These are phyloP conservation scores for Acanthaster planci DNA, from an alignment of 35 echinoderm and acorn worm genomes.

Conservation along the genomic window DNA sequence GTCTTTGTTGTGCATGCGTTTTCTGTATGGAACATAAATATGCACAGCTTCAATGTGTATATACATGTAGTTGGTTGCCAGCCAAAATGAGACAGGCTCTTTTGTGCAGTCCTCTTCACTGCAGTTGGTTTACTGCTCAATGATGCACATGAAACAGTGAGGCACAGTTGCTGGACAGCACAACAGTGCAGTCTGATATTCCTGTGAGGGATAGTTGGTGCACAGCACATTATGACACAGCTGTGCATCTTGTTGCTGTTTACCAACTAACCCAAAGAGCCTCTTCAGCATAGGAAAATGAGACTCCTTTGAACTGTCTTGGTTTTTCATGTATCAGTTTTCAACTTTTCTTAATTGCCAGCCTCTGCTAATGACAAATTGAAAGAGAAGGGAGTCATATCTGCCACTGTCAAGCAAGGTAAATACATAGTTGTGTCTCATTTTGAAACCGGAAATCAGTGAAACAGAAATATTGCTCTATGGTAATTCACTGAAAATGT, in stretches of 20 bases:
- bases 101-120: no score
- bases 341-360: neutral
- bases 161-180: no score
- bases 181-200: no score
- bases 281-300: neutral
- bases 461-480: neutral
- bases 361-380: slow-evolving; percentile 43
- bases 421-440: neutral
- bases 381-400: slow-evolving; percentile 15
- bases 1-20: no score
- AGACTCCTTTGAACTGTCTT: neutral
- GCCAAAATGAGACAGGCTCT: no score
- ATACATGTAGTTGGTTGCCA: no score
- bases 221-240: neutral
- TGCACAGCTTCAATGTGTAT: no score
- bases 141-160: no score
- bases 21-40: no score
- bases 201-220: neutral
- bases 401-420: slow-evolving; percentile 19
- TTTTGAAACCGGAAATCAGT: neutral
- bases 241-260: neutral
- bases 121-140: no score
- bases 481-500: neutral
- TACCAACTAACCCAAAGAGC: no score
- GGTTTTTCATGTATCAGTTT: neutral